These are phyloP conservation scores for Oscheius sp. DNA, from an alignment of 2,888 invertebrate genomes.

Conservation along the genomic window DNA sequence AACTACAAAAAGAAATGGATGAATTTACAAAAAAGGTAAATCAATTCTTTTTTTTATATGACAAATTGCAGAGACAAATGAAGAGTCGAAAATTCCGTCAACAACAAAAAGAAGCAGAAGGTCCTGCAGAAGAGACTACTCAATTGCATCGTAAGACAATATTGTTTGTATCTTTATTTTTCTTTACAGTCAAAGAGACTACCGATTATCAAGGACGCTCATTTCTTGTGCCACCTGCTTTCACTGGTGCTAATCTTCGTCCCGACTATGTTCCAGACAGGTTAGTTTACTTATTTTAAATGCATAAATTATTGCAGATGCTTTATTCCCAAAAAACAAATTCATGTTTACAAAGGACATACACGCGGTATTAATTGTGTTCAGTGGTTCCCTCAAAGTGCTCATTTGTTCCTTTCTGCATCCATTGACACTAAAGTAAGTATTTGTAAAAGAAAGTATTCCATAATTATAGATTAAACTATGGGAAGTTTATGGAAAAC, in stretches of 20 bases:
- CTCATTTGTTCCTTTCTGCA: constrained; percentile 92
- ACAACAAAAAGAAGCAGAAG: constrained; percentile 94
- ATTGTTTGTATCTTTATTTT: too few relatives aligned
- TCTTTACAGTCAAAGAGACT: constrained; percentile 84
- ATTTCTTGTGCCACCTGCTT: constrained; percentile 91
- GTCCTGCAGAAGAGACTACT: constrained; percentile 75
- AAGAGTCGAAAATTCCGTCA: constrained; percentile 92
- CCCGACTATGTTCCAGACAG: constrained; percentile 87
- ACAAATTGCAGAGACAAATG: constrained; percentile 80
- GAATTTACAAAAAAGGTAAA: constrained; percentile 85
- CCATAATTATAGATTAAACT: constrained; percentile 78
- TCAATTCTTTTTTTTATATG: not conserved
- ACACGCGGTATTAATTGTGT: constrained; percentile 94
- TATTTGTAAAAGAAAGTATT: not conserved
- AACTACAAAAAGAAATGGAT: constrained; percentile 92
- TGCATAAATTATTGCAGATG: constrained; percentile 38
- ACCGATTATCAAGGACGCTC: constrained; percentile 96
- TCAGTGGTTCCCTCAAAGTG: constrained; percentile 92
- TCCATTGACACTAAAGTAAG: constrained; percentile 93
- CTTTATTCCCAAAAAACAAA: constrained; percentile 76
- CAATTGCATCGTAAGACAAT: constrained; percentile 65
- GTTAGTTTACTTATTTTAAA: not conserved
- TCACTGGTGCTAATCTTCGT: constrained; percentile 88
- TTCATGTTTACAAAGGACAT: constrained; percentile 82
- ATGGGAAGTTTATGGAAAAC: constrained; percentile 97